Evolutionary conservation across 2,888 invertebrate genomes (phyloP), one percentile per base, ranked within the genome.

Genomic region (Eurytoma californica): DNA sequence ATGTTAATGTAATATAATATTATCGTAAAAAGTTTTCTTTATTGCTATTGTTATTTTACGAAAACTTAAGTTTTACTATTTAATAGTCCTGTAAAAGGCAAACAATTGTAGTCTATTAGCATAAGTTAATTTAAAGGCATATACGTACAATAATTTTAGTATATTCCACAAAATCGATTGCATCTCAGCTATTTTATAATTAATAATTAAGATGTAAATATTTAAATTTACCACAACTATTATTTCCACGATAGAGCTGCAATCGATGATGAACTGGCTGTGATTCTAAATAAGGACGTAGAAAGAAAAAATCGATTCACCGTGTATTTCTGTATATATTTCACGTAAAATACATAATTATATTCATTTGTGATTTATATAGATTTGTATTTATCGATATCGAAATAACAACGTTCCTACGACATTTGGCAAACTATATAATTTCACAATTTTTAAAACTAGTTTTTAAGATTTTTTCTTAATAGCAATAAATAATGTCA

Each of bases 231-330:
- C 4, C 28, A 0, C 3, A 60, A 60, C 53, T 55, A 51, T 53
- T 72, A 58, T 49, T 51, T 24, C 72, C 24, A 49, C 18, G 53
- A 47, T 47, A 72, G 49, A 65, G 60, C 47, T 79, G 66, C 74
- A 67, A 75, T 67, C 20, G 28, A 72, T 13, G 13, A 61, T 58
- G 18, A 28, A 28, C 66, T n/a, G 69, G 69, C 66, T 75, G 75
- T 75, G 70, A 79, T 18, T 75, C 61, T 79, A 75, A 72, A 79
- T 75, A 79, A 58, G 57, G 55, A 75, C n/a, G 53, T 70, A 28
- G 51, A 5, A 58, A 68, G 28, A 18, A 60, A 72, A 24, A 60
- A 65, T 18, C 28, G n/a, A 9, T 70, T 77, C 28, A 14, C 20
- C 28, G 39, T 49, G 16, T 57, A 57, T n/a, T 60, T 53, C 61